Percentiles rank a stretch among this genome's conserved stretches.
Evolutionary conservation across 2,888 invertebrate species (phyloP).

Genomic region (Carterocephalus palaemon): DNA sequence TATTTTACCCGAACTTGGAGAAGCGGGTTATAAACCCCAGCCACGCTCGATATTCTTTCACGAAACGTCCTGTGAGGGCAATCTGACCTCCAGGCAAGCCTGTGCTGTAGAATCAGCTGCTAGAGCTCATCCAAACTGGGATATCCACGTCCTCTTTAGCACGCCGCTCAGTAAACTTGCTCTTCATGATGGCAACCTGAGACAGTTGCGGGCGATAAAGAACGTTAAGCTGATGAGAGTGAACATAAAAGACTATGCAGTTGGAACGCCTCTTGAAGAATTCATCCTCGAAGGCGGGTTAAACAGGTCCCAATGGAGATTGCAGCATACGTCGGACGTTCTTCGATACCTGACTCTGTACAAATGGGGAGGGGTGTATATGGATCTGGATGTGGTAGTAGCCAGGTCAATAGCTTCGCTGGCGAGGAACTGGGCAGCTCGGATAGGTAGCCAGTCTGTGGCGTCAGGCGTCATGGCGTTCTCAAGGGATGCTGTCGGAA

Average conservation of each 20-base stretch:
- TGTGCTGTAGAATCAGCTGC: constrained; percentile 85
- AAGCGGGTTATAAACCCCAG: constrained; percentile 40
- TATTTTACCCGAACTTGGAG: constrained; percentile 37
- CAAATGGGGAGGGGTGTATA: constrained; percentile 87
- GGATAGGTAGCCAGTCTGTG: constrained; percentile 77
- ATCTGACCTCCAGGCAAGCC: constrained; percentile 78
- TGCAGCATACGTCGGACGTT: constrained; percentile 82
- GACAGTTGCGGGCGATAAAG: constrained; percentile 54
- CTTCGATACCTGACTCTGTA: constrained; percentile 83
- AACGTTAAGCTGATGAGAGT: constrained; percentile 76
- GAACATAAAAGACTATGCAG: constrained; percentile 69
- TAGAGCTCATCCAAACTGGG: constrained; percentile 75
- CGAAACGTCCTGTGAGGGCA: constrained; percentile 81
- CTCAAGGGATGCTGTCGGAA: constrained; percentile 42
- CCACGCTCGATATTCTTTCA: constrained; percentile 81
- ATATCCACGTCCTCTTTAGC: constrained; percentile 77
- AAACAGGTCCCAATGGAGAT: constrained; percentile 74
- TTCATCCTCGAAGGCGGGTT: constrained; percentile 72
- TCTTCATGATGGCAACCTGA: constrained; percentile 39
- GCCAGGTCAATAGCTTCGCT: constrained; percentile 77
- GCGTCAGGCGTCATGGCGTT: constrained; percentile 85
- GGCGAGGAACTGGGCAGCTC: constrained; percentile 80
- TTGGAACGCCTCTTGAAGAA: constrained; percentile 77
- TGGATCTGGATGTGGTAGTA: constrained; percentile 87
- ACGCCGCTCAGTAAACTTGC: constrained; percentile 50